Evolutionary conservation across 2,888 invertebrate genomes (phyloP).

Genomic region (Melolontha melolontha): DNA sequence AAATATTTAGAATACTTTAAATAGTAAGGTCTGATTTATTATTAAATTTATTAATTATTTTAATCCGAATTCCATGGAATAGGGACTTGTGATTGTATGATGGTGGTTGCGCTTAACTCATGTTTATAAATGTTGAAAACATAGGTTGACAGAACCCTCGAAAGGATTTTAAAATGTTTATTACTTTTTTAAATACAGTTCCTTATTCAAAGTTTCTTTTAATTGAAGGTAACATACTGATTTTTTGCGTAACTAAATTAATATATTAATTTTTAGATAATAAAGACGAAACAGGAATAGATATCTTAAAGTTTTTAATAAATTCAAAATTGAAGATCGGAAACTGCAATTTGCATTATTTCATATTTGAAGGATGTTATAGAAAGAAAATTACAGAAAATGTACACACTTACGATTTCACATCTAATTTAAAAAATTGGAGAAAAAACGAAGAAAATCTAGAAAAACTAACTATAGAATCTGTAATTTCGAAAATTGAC

Average conservation of each 20-base stretch:
- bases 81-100: too few species aligned
- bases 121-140: too few species aligned
- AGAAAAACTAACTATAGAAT: conserved; percentile 46
- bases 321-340: conserved; percentile 52
- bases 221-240: conserved; percentile 57
- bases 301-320: conserved; percentile 55
- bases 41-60: too few species aligned
- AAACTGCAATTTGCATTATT: conserved; percentile 55
- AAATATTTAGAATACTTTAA: too few species aligned
- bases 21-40: too few species aligned
- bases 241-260: neutral
- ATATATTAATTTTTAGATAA: conserved; percentile 55
- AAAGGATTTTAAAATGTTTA: conserved; percentile 53
- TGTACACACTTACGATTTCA: conserved; percentile 53
- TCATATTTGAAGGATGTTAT: conserved; percentile 57
- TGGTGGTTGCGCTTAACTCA: too few species aligned
- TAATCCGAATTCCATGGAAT: too few species aligned
- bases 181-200: conserved; percentile 54
- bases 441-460: conserved; percentile 23
- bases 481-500: conserved; percentile 46
- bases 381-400: conserved; percentile 44
- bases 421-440: conserved; percentile 52
- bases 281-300: conserved; percentile 52
- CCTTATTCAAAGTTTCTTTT: conserved; percentile 60
- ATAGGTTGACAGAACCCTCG: too few species aligned